Percentiles rank a stretch among this genome's conserved stretches.
These are phyloP conservation scores for Micromussa lordhowensis DNA, from an alignment of 92 coral and sea anemone genomes.

Conservation along the genomic window DNA sequence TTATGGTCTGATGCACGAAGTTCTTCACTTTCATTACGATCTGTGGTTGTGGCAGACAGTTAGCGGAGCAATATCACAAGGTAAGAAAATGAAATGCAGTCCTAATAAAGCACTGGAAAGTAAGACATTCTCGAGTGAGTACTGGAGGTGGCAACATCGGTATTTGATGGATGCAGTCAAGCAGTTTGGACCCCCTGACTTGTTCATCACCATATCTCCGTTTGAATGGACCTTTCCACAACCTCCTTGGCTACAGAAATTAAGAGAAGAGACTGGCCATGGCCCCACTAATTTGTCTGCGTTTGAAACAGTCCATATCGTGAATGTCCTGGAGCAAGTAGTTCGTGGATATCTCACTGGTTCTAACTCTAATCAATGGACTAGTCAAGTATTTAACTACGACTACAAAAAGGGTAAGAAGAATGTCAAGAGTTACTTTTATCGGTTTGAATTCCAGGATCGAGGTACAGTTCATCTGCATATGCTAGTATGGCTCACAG, in stretches of 20 bases:
- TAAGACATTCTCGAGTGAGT: slow-evolving; percentile 61
- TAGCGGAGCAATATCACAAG: slow-evolving; percentile 58
- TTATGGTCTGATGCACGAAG: slow-evolving; percentile 37
- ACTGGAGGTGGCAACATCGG: slow-evolving; percentile 74
- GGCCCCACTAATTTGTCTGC: slow-evolving; percentile 49
- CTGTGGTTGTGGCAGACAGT: slow-evolving; percentile 63
- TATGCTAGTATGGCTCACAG: slow-evolving; percentile 26
- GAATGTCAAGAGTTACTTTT: slow-evolving; percentile 33
- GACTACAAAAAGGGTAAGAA: background rate
- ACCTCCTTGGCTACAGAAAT: slow-evolving; percentile 37
- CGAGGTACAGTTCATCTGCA: slow-evolving; percentile 28
- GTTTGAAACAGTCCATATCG: slow-evolving; percentile 51
- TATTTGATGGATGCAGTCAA: slow-evolving; percentile 67
- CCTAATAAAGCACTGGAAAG: slow-evolving; percentile 62
- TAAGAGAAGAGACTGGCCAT: slow-evolving; percentile 9
- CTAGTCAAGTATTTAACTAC: slow-evolving; percentile 20
- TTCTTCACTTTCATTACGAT: slow-evolving; percentile 76
- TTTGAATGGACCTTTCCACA: slow-evolving; percentile 80
- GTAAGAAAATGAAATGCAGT: slow-evolving; percentile 11
- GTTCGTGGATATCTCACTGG: slow-evolving; percentile 62
- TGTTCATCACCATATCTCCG: slow-evolving; percentile 66
- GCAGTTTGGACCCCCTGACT: slow-evolving; percentile 65
- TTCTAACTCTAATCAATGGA: slow-evolving; percentile 48
- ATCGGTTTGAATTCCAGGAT: slow-evolving; percentile 46
- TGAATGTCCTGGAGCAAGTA: slow-evolving; percentile 59